Conservation (phyloP, 2,797 vertebrate genomes). For the Tinamus major region DNA sequence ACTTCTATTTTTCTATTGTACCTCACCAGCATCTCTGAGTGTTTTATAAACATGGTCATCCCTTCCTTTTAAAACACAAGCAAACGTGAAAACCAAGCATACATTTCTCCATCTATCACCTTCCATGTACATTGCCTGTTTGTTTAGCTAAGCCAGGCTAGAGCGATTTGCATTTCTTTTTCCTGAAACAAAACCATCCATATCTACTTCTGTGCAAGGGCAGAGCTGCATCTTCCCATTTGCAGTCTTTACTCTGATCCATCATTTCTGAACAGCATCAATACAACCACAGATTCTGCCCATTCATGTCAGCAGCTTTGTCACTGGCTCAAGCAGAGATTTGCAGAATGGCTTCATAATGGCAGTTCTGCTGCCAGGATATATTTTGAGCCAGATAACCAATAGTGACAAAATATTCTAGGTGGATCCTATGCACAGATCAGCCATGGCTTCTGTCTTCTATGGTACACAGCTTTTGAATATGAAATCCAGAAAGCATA, state of each 20-base stretch:
- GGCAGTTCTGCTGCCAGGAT: background rate
- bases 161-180: background rate
- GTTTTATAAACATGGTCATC: background rate
- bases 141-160: background rate
- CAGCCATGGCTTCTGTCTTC: background rate
- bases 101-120: background rate
- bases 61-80: background rate
- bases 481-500: background rate
- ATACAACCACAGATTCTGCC: background rate
- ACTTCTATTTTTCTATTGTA: background rate
- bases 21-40: background rate
- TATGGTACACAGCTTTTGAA: background rate
- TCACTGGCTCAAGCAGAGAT: background rate
- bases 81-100: background rate
- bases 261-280: background rate
- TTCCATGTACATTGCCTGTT: accelerated
- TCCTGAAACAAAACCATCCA: background rate
- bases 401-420: background rate
- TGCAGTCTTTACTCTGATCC: background rate
- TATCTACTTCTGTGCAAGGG: background rate
- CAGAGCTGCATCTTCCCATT: background rate
- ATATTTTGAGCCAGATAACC: background rate
- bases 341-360: background rate
- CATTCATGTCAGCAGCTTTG: background rate
- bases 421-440: background rate